Evolutionary conservation across 2,888 invertebrate species (phyloP).

Genomic region (Trachelus stipa): DNA sequence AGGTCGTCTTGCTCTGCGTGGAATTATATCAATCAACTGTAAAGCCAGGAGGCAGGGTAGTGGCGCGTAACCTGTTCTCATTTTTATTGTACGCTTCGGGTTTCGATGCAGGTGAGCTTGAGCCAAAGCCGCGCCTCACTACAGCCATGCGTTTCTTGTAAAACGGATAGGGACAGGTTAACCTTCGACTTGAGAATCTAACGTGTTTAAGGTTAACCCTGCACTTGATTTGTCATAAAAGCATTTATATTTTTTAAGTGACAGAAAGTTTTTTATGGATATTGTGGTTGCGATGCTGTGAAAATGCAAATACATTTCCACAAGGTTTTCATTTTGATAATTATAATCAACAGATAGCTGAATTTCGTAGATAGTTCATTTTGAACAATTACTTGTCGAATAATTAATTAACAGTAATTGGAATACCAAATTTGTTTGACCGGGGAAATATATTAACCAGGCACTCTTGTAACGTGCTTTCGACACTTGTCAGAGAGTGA

Average conservation of each 20-base stretch:
- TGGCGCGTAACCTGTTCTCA: constrained; percentile 61
- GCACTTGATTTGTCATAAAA: too few relatives aligned
- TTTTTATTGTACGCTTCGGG: constrained; percentile 62
- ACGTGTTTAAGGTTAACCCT: not conserved
- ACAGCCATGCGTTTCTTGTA: constrained; percentile 24
- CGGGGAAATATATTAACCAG: not conserved
- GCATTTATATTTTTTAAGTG: too few relatives aligned
- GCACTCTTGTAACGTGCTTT: not conserved
- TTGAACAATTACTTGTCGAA: not conserved
- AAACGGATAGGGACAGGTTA: constrained; percentile 20
- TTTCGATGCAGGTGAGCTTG: constrained; percentile 62
- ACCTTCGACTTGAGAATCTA: constrained; percentile 29
- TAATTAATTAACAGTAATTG: not conserved
- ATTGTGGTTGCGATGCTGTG: too few relatives aligned
- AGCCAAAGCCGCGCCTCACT: constrained; percentile 41
- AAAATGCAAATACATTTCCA: not conserved
- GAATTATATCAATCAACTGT: too few relatives aligned
- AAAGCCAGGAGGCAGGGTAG: constrained; percentile 13
- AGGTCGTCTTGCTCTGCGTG: too few relatives aligned
- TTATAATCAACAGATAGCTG: not conserved
- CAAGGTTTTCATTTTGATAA: not conserved
- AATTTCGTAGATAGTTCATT: not conserved
- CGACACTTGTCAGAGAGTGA: not conserved
- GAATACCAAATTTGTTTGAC: not conserved
- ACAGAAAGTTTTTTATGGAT: too few relatives aligned